A percentile compares a stretch with the other conserved stretches of the same genome.
Evolutionary conservation across 2,888 invertebrate species (phyloP).

Genomic region (Cotesia congregata): DNA sequence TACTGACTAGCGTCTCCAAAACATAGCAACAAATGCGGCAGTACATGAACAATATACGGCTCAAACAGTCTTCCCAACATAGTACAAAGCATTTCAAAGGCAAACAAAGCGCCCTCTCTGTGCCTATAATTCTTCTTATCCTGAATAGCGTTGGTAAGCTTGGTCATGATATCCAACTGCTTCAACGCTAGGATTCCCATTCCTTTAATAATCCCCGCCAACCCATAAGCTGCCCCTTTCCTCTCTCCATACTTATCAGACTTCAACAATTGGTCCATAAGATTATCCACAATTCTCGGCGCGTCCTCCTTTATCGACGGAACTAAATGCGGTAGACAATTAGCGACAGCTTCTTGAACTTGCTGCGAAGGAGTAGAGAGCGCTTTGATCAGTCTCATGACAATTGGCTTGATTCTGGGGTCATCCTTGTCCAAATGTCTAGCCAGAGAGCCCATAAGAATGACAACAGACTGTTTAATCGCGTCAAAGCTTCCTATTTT

Average conservation of each 20-base stretch:
- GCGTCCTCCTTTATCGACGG: conserved; percentile 94
- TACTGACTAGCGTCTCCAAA: conserved; percentile 97
- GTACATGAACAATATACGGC: conserved; percentile 97
- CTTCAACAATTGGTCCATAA: conserved; percentile 88
- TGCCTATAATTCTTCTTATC: conserved; percentile 97
- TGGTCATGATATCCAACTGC: conserved; percentile 95
- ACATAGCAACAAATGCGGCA: conserved; percentile 94
- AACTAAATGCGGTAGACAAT: conserved; percentile 94
- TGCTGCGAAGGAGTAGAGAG: conserved; percentile 97
- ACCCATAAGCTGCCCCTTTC: conserved; percentile 96
- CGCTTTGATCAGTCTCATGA: conserved; percentile 89
- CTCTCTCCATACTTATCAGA: conserved; percentile 94
- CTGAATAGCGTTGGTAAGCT: conserved; percentile 92
- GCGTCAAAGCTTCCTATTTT: conserved; percentile 92
- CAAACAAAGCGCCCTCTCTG: conserved; percentile 95
- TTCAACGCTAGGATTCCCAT: conserved; percentile 95
- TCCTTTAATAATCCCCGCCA: conserved; percentile 97
- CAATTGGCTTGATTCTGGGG: conserved; percentile 92
- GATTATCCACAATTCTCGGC: conserved; percentile 86
- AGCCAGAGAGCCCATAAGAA: conserved; percentile 97
- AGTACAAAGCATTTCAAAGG: conserved; percentile 96
- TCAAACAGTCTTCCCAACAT: conserved; percentile 97
- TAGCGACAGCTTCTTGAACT: conserved; percentile 97
- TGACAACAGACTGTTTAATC: conserved; percentile 95
- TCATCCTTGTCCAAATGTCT: conserved; percentile 93